Evolutionary conservation across 2,888 invertebrate species (phyloP), one percentile per base, ranked within the genome.

Genomic region (Panzeria rudis): DNA sequence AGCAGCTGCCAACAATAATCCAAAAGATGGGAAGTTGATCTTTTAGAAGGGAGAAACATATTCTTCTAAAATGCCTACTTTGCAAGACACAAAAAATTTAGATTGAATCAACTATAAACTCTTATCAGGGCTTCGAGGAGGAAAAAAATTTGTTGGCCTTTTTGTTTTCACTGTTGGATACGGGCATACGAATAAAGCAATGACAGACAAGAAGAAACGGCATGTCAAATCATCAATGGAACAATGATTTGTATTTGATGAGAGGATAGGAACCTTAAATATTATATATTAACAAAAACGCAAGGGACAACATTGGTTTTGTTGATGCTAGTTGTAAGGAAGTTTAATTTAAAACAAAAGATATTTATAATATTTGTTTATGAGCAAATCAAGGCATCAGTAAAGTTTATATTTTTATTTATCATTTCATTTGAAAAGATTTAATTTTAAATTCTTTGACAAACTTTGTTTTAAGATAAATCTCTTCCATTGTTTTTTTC

Each of bases 131-230:
- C 29, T 29, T 5, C 29, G 5, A 29, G 5, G 5, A 29, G 29
- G 29, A 29, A 2, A 29, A 29, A 29, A 29, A 29, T 29, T 29
- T 29, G 5, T 4, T 29, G 29, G 29, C 29, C 29, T 29, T 29
- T 29, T 5, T 2, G 5, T 29, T 2, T 4, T 29, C 29, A 29
- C 29, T 5, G 29, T 29, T 29, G 29, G 29, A 29, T 5, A 54
- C 20, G 3, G 5, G 15, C 62, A 32, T 38, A 0, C 35, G 29
- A 32, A 23, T 23, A 41, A 23, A 41, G 9, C 50, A 56, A n/a
- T 13, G n/a, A 29, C 23, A 73, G 38, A 69, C 38, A 69, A 78
- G 52, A 69, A 38, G 59, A 35, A 25, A 50, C 17, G 61, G 35
- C 17, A 59, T 47, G 29, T 29, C 29, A 68, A 25, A 17, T 35